A percentile compares a stretch with the other conserved stretches of the same genome.
These are phyloP conservation scores for Tridacna crocea DNA, from an alignment of 2,888 invertebrate species.

Conservation along the genomic window DNA sequence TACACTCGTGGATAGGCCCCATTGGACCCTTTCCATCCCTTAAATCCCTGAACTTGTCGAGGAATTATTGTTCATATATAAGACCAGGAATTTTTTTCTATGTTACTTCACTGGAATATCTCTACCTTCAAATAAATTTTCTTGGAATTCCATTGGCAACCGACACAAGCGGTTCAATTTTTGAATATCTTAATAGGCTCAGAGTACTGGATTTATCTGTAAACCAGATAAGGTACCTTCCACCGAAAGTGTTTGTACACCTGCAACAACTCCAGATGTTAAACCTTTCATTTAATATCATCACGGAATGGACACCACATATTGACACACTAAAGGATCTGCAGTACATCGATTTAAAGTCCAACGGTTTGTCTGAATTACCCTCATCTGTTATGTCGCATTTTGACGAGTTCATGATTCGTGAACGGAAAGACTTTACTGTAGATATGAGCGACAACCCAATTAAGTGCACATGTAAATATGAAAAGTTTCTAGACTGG, in stretches of 20 bases:
- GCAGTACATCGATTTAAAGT: slow-evolving; percentile 22
- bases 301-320: slow-evolving; percentile 17
- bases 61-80: slow-evolving; percentile 30
- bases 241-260: background rate
- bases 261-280: slow-evolving; percentile 16
- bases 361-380: slow-evolving; percentile 30
- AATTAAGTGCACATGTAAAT: slow-evolving; percentile 3
- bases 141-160: slow-evolving; percentile 34
- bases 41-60: slow-evolving; percentile 38
- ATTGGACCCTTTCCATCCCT: slow-evolving; percentile 29
- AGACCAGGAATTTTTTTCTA: slow-evolving; percentile 10
- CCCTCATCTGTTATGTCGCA: background rate
- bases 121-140: slow-evolving; percentile 36
- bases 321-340: slow-evolving; percentile 18
- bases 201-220: slow-evolving; percentile 31
- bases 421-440: background rate
- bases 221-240: slow-evolving; percentile 30
- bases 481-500: slow-evolving; percentile 7
- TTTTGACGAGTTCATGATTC: background rate
- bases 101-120: slow-evolving; percentile 1
- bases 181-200: slow-evolving; percentile 27
- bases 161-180: slow-evolving; percentile 10
- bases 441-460: slow-evolving; percentile 3
- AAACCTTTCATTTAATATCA: slow-evolving; percentile 39
- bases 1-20: slow-evolving; percentile 21